Evolutionary conservation across 2,797 vertebrate species (phyloP).

Genomic region (Trichosurus vulpecula): DNA sequence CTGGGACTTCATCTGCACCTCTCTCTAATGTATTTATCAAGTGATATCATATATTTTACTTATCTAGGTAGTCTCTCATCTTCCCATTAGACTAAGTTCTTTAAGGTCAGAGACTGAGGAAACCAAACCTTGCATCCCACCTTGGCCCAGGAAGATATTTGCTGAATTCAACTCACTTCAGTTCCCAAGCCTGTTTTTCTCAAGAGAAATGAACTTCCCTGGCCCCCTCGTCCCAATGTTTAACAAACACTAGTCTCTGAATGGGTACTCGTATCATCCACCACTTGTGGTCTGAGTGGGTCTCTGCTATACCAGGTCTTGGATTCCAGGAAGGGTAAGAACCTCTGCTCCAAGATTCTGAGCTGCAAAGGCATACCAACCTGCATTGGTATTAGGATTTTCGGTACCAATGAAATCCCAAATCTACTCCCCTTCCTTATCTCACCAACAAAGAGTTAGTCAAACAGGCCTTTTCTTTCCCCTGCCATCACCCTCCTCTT

Average conservation of each 20-base stretch:
- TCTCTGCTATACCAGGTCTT: neutral
- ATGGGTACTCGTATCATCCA: neutral
- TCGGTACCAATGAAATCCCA: neutral
- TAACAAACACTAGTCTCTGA: neutral
- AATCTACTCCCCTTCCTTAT: neutral
- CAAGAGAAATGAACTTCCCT: neutral
- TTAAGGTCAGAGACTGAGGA: neutral
- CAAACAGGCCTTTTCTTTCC: neutral
- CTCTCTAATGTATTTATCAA: neutral
- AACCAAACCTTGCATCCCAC: neutral
- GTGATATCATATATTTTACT: neutral
- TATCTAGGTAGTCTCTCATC: neutral
- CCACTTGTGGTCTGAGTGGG: neutral
- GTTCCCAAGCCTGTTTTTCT: neutral
- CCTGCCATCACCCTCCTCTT: neutral
- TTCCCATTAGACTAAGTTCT: neutral
- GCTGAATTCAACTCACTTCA: neutral
- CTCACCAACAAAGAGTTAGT: neutral
- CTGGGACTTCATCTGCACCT: neutral
- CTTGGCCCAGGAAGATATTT: neutral
- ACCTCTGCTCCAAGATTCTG: neutral
- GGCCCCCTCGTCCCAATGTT: neutral
- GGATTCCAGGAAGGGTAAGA: neutral
- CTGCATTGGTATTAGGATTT: neutral
- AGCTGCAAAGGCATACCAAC: neutral